Percentiles rank a stretch among this genome's conserved stretches.
Evolutionary conservation across 2,888 invertebrate species (phyloP).

Genomic region (Atrina japonica): DNA sequence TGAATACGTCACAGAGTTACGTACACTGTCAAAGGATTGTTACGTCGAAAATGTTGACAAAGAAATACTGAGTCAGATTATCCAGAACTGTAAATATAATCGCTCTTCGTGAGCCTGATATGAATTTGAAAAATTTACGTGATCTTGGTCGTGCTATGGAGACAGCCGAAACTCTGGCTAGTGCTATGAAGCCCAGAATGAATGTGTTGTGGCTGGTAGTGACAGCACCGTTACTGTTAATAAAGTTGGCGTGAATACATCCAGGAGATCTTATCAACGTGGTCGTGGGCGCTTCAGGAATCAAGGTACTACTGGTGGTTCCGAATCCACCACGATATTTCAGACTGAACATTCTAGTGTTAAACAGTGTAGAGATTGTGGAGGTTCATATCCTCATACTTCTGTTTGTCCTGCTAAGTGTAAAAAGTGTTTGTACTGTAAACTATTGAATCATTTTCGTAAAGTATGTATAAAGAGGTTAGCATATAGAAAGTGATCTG

Average conservation of each 20-base stretch:
- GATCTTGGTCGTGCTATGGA: conserved; percentile 41
- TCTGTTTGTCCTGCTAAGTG: conserved; percentile 18
- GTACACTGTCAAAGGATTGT: conserved; percentile 46
- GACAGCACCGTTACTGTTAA: not conserved
- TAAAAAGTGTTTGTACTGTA: conserved; percentile 30
- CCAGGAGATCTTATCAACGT: not conserved
- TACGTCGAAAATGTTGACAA: conserved; percentile 42
- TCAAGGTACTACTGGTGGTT: not conserved
- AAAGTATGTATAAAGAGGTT: conserved; percentile 12
- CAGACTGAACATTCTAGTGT: not conserved
- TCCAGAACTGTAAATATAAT: conserved; percentile 51
- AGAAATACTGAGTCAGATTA: conserved; percentile 45
- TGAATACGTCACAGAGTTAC: conserved; percentile 50
- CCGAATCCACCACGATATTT: not conserved
- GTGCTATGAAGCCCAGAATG: conserved; percentile 33
- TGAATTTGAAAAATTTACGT: conserved; percentile 21
- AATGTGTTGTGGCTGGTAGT: not conserved
- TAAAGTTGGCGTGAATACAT: not conserved
- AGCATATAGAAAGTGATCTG: not conserved
- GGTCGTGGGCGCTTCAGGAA: not conserved
- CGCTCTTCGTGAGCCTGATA: conserved; percentile 27
- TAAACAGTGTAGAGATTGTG: conserved; percentile 37
- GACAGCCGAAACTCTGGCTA: conserved; percentile 36
- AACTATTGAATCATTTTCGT: conserved; percentile 40
- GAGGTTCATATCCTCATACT: conserved; percentile 40